phyloP scores from a whole-genome alignment of 2,797 vertebrate genomes.

The Sebastes elongatus region DNA sequence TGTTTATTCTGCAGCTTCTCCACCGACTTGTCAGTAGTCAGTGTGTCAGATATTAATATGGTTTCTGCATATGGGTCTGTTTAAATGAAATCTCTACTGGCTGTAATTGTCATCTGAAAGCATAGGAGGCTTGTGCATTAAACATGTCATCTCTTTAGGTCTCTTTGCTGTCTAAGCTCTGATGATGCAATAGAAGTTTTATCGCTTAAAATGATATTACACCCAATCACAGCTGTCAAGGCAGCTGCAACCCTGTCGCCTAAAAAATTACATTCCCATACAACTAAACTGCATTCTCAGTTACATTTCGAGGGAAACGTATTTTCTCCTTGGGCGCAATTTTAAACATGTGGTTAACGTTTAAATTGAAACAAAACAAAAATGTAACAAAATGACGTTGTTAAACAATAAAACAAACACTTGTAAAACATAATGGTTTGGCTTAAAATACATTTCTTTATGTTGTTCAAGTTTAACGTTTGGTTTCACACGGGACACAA shows the following conservation, averaged over 20 bases:
- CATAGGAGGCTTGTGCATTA: not conserved
- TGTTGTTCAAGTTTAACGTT: not conserved
- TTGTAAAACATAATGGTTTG: not conserved
- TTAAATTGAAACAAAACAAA: not conserved
- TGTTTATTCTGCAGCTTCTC: not conserved
- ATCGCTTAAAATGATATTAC: not conserved
- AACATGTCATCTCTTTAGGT: not conserved
- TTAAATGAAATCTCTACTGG: not conserved
- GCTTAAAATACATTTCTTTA: not conserved
- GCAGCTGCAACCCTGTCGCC: not conserved
- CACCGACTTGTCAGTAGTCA: not conserved
- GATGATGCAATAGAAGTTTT: not conserved
- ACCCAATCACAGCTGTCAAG: not conserved
- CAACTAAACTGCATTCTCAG: not conserved
- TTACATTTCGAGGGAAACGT: not conserved
- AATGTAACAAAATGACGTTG: not conserved
- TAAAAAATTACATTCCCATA: not conserved
- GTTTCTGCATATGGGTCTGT: not conserved
- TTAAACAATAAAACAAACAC: not conserved
- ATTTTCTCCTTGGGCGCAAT: not conserved
- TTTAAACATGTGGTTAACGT: not conserved
- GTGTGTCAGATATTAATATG: not conserved
- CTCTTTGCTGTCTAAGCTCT: not conserved
- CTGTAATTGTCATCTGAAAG: not conserved
- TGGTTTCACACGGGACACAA: not conserved